phyloP scores from a whole-genome alignment of 1,140 invertebrate species.

The Neotoxoptera formosana region DNA sequence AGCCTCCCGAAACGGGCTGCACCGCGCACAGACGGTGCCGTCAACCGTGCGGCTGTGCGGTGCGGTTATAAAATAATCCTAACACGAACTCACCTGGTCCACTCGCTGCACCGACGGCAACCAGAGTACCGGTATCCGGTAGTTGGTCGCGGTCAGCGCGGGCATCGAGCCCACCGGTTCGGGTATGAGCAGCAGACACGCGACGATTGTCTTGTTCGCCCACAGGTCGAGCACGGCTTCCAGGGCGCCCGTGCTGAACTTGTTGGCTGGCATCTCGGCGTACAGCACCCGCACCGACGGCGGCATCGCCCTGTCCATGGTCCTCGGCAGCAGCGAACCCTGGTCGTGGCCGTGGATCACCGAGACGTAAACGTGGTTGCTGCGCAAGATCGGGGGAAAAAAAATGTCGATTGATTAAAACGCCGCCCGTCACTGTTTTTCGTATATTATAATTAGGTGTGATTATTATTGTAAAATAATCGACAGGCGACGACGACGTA shows the following conservation, averaged over 20 bases:
- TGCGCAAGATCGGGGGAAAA: not conserved
- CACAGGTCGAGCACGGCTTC: slow-evolving; percentile 41
- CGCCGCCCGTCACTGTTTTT: not conserved
- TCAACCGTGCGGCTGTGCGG: too few species aligned
- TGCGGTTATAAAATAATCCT: not conserved
- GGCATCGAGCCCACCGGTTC: slow-evolving; percentile 26
- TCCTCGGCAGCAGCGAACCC: slow-evolving; percentile 22
- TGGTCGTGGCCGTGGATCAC: slow-evolving; percentile 49
- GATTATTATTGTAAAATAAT: not conserved
- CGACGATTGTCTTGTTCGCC: slow-evolving; percentile 52
- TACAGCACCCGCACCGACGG: slow-evolving; percentile 32
- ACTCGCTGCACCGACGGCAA: not conserved
- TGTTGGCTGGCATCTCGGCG: slow-evolving; percentile 35
- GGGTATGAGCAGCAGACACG: slow-evolving; percentile 33
- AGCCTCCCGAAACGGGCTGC: not conserved
- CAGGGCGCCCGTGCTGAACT: slow-evolving; percentile 34
- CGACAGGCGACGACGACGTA: not conserved
- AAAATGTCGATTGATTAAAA: not conserved
- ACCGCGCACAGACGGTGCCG: not conserved
- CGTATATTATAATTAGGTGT: not conserved
- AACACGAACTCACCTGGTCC: not conserved
- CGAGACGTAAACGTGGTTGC: slow-evolving; percentile 38
- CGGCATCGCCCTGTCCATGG: slow-evolving; percentile 42
- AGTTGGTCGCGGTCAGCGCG: not conserved
- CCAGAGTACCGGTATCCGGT: slow-evolving; percentile 27